Evolutionary conservation across 2,113 vertebrate species (phyloP).

Genomic region (Aegithalos caudatus): DNA sequence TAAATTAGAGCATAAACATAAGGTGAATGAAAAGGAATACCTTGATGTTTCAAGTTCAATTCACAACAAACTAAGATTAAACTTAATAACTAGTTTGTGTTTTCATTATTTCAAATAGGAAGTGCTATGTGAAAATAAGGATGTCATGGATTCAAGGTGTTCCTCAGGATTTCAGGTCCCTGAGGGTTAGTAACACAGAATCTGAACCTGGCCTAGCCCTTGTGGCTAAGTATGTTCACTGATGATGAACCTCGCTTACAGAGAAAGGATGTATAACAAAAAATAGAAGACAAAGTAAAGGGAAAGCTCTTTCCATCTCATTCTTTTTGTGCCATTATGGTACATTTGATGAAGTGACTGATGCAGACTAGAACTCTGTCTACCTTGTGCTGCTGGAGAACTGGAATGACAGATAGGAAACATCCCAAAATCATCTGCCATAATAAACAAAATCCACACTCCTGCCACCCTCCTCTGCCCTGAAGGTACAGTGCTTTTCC

Average conservation of each 20-base stretch:
- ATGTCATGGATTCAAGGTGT: not conserved
- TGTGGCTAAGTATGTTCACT: not conserved
- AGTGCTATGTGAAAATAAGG: not conserved
- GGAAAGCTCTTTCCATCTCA: not conserved
- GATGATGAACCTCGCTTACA: not conserved
- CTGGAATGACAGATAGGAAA: not conserved
- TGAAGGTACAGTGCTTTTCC: not conserved
- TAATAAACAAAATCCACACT: not conserved
- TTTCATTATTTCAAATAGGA: not conserved
- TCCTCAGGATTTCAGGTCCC: not conserved
- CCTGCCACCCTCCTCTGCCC: rapidly evolving
- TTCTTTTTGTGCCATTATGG: not conserved
- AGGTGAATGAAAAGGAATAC: not conserved
- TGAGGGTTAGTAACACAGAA: not conserved
- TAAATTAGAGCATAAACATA: not conserved
- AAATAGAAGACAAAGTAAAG: not conserved
- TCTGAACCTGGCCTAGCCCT: not conserved
- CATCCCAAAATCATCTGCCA: not conserved
- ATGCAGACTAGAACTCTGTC: not conserved
- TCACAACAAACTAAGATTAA: not conserved
- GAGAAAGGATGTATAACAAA: not conserved
- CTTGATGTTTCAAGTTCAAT: not conserved
- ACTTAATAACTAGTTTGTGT: not conserved
- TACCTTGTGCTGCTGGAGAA: not conserved
- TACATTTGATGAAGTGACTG: not conserved